Evolutionary conservation across 2,797 vertebrate species (phyloP), one percentile per base, ranked within the genome.

Genomic region (Clarias pachynema): DNA sequence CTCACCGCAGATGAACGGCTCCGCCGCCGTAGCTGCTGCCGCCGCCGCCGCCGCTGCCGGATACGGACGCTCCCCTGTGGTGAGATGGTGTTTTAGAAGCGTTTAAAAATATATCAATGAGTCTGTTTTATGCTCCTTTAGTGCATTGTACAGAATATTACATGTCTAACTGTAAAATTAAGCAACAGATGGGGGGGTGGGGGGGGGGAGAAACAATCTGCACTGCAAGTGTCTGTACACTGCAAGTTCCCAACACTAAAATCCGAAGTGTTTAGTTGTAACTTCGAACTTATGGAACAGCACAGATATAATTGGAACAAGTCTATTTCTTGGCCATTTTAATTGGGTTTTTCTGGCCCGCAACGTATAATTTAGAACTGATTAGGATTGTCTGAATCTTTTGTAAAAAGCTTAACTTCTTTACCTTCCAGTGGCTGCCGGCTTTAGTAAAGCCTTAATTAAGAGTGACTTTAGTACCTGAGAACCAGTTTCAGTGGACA

Each of bases 1-100:
- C 89, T 97, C 98, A 0, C 97, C 97, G 0, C 97, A 99, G 94
- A 99, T 99, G 97, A 98, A 96, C 0, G 97, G 97, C 53, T 94
- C 94, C 0, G 95, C 94, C 0, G 93, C 93, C 0, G 92, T 81
- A 49, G 79, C 94, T 0, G 93, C 90, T 0, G 93, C 89, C 0
- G 96, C 0, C 0, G 88, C 86, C 0, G 97, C 97, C 0, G 97
- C 97, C 0, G 97, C 96, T 0, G 97, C 97, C 0, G 96, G 97
- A 81, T 99, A 98, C 0, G 96, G 97, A 89, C 97, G 98, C 85
- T 95, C 97, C 0, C 96, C 97, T 79, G 98, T 99, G 96, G 98
- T 98, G 95, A 94, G 92, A 29, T 3, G 0, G 3, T 53, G 6
- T n/a, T 83, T 63, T 57, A 6, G 20, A 12, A 66, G 6, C 1